A percentile compares a stretch with the other conserved stretches of the same genome.
Conservation (phyloP, 2,888 invertebrate species). For the Serrognathus titanus region DNA sequence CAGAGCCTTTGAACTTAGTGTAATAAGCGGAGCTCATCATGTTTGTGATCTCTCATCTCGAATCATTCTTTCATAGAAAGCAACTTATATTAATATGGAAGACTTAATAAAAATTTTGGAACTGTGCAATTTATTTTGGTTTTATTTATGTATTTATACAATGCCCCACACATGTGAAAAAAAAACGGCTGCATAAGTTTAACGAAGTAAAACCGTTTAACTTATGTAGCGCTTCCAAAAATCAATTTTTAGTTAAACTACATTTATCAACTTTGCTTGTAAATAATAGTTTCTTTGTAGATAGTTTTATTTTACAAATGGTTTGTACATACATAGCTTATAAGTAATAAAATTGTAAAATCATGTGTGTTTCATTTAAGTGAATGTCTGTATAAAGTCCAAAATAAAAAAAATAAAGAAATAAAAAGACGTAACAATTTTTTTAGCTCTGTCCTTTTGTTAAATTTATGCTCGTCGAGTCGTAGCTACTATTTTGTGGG, state of each 20-base stretch:
- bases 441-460: neutral
- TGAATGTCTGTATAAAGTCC: neutral
- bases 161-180: too few species aligned
- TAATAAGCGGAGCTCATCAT: conserved; percentile 14
- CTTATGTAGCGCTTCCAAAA: neutral
- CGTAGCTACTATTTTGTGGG: conserved; percentile 3
- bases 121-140: too few species aligned
- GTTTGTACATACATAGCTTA: conserved; percentile 14
- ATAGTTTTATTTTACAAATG: conserved; percentile 14
- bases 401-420: too few species aligned
- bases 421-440: neutral
- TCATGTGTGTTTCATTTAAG: conserved; percentile 3
- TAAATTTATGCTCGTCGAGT: too few species aligned
- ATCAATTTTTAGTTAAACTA: conserved; percentile 12
- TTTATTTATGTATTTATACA: too few species aligned
- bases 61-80: neutral
- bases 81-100: too few species aligned
- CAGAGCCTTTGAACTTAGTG: conserved; percentile 15
- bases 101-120: too few species aligned
- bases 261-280: conserved; percentile 11
- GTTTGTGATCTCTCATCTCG: conserved; percentile 12
- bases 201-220: too few species aligned
- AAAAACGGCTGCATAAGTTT: neutral
- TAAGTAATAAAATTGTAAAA: too few species aligned
- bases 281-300: conserved; percentile 11